A percentile compares a stretch with the other conserved stretches of the same genome.
Evolutionary conservation across 1,140 invertebrate genomes (phyloP).

Genomic region (Centruroides sculpturatus): DNA sequence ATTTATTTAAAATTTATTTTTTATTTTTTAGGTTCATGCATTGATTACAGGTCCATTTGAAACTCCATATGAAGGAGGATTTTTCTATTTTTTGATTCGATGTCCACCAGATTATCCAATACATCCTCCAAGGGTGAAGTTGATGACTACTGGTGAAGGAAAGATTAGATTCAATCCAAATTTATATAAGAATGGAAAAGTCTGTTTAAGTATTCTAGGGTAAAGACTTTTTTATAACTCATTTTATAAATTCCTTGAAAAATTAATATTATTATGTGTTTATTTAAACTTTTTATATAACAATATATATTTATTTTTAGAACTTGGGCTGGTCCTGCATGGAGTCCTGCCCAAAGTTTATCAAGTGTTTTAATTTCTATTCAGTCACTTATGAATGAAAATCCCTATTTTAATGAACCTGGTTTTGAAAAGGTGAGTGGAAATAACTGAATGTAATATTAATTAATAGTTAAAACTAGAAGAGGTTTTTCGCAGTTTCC

Average conservation of each 20-base stretch:
- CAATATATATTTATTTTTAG: constrained; percentile 24
- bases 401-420: constrained; percentile 47
- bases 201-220: constrained; percentile 48
- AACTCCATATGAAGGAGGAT: constrained; percentile 50
- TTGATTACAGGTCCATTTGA: constrained; percentile 46
- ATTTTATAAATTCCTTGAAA: neutral
- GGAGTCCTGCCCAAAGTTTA: constrained; percentile 42
- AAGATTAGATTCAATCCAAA: constrained; percentile 46
- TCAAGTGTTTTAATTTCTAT: constrained; percentile 42
- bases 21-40: constrained; percentile 33
- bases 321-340: constrained; percentile 42
- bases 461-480: too few species aligned
- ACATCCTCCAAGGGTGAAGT: constrained; percentile 40
- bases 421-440: constrained; percentile 34
- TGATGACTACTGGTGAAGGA: constrained; percentile 44
- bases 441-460: neutral
- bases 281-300: too few species aligned
- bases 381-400: constrained; percentile 42
- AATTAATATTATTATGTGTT: too few species aligned
- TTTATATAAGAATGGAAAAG: constrained; percentile 45
- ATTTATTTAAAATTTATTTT: too few species aligned
- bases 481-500: too few species aligned
- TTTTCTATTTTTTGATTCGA: constrained; percentile 43
- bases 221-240: constrained; percentile 21
- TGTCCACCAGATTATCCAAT: constrained; percentile 42